Conservation (phyloP, 2,797 vertebrate species). For the Bovichtus diacanthus region DNA sequence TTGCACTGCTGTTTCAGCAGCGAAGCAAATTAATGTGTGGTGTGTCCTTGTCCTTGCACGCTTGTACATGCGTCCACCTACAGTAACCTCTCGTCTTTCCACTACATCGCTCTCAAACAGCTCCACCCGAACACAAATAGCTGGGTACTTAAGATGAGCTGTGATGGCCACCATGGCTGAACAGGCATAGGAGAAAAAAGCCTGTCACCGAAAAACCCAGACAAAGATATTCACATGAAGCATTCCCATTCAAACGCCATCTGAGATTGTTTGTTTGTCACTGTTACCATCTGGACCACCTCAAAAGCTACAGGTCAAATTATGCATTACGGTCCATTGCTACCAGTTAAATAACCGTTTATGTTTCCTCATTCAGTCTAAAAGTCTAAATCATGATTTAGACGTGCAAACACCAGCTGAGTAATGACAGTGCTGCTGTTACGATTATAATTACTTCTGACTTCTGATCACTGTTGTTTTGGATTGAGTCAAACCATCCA, state of each 20-base stretch:
- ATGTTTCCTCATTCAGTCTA: constrained; percentile 4
- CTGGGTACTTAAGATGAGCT: not conserved
- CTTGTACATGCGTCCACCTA: not conserved
- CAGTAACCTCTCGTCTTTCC: not conserved
- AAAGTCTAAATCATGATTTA: constrained; percentile 7
- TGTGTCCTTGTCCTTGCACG: not conserved
- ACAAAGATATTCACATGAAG: not conserved
- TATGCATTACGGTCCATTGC: not conserved
- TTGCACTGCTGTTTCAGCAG: not conserved
- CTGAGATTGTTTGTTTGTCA: not conserved
- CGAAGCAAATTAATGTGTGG: not conserved
- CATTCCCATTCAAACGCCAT: not conserved
- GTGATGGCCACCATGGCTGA: not conserved
- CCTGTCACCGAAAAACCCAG: not conserved
- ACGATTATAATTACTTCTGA: constrained; percentile 16
- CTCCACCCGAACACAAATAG: constrained; percentile 3
- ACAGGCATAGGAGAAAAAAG: not conserved
- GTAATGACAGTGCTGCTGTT: constrained; percentile 3
- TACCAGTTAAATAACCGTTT: not conserved
- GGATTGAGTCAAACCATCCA: constrained; percentile 20
- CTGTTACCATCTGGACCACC: not conserved
- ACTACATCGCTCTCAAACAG: not conserved
- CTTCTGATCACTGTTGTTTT: constrained; percentile 24
- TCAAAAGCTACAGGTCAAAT: not conserved
- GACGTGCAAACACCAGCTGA: constrained; percentile 8